Evolutionary conservation across 2,888 invertebrate species (phyloP), one percentile per base, ranked within the genome.

Genomic region (Idaea dimidiata): DNA sequence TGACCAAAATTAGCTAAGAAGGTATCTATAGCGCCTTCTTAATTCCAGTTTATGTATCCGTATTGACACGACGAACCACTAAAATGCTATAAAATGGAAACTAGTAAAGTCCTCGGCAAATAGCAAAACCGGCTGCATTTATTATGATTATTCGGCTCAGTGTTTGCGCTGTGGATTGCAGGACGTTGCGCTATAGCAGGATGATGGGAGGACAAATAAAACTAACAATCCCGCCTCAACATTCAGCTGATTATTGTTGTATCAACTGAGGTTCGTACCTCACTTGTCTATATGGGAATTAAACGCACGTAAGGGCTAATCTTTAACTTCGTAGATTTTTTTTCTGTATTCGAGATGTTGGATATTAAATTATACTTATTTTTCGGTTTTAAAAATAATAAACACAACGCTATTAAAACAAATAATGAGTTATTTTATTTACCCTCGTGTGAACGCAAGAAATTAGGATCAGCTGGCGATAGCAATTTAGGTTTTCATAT

Each of bases 191-290:
- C n/a, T n/a, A 43, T 10, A 10, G 43, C 43, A 64, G 66, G 77
- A 81, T 71, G 80, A 89, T 80, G 74, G 83, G 81, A 76, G 59
- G 66, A 82, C 80, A 88, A 89, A 89, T 79, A 89, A 24, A 24
- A 73, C 65, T 64, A 72, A 67, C 66, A 64, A 59, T 59, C 16
- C 58, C 33, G 79, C 80, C 69, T 74, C 66, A 67, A 81, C 87
- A 88, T 89, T 24, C 89, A 89, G 75, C 77, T 83, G 86, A 88
- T 89, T 89, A 43, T 43, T 14, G 70, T 71, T 62, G 63, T 24
- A 24, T 24, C 24, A 24, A 24, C 24, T 24, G 24, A 24, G 24
- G 24, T 24, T n/a, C n/a, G n/a, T n/a, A n/a, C n/a, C n/a, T n/a
- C n/a, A n/a, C n/a, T n/a, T 61, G 54, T 62, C 54, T 65, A 61